A percentile compares a stretch with the other conserved stretches of the same genome.
These are phyloP conservation scores for Helicoverpa zea DNA, from an alignment of 1,140 invertebrate genomes.

Conservation along the genomic window DNA sequence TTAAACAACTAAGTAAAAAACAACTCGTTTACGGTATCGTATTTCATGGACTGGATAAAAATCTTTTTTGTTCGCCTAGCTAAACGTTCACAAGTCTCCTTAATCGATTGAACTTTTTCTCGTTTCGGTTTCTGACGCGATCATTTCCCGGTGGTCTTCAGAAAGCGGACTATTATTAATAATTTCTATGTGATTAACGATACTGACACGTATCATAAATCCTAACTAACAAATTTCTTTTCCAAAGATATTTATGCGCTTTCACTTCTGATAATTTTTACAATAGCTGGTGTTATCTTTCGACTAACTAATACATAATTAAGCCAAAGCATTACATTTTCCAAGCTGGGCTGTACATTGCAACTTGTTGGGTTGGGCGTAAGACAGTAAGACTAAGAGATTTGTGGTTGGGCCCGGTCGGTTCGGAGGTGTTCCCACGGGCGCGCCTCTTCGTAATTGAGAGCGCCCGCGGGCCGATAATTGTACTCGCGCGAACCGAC, in stretches of 20 bases:
- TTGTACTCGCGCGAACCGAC: slow-evolving; percentile 74
- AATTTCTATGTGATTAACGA: no score
- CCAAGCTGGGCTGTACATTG: slow-evolving; percentile 49
- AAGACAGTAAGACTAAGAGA: slow-evolving; percentile 74
- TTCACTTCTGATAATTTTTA: no score
- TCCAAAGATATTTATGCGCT: no score
- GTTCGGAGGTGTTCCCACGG: slow-evolving; percentile 78
- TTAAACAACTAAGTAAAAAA: slow-evolving; percentile 53
- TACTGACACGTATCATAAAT: no score
- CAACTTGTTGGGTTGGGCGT: slow-evolving; percentile 63
- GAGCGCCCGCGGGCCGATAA: slow-evolving; percentile 85
- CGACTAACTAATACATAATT: not conserved
- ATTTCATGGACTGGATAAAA: not conserved
- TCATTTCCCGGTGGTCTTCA: no score
- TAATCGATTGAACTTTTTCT: no score
- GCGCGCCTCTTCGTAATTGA: slow-evolving; percentile 85
- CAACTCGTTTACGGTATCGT: slow-evolving; percentile 21
- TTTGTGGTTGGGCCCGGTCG: slow-evolving; percentile 74
- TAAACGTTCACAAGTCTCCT: not conserved
- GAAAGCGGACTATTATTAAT: no score
- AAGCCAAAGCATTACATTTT: slow-evolving; percentile 19
- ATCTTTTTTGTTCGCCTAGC: not conserved
- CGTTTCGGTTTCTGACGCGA: no score
- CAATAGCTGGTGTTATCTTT: not conserved
- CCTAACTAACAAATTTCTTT: no score